Percentiles rank a stretch among this genome's conserved stretches.
Conservation (phyloP, 1,140 invertebrate species). For the Acyrthosiphon pisum region DNA sequence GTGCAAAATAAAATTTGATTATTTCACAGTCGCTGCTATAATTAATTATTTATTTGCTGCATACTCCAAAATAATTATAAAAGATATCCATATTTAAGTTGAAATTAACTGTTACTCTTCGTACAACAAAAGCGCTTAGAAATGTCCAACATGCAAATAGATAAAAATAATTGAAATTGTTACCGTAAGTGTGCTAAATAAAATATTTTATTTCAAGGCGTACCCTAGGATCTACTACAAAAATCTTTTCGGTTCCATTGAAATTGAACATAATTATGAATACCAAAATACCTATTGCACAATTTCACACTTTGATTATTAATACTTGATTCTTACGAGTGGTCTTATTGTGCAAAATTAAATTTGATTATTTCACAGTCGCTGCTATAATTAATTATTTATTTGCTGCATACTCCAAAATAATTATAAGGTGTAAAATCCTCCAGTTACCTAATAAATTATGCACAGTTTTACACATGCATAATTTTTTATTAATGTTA, state of each 20-base stretch:
- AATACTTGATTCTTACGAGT: neutral
- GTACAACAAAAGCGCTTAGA: neutral
- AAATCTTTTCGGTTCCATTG: constrained; percentile 44
- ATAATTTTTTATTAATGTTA: neutral
- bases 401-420: constrained; percentile 40
- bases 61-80: constrained; percentile 44
- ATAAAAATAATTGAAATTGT: neutral
- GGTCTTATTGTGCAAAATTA: constrained; percentile 36
- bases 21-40: constrained; percentile 49
- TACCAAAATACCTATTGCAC: neutral
- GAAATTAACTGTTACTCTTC: no score
- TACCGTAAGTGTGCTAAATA: constrained; percentile 31
- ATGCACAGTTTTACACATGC: constrained; percentile 16
- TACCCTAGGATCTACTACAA: neutral
- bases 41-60: constrained; percentile 1
- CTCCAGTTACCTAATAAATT: neutral
- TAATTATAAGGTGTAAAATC: neutral
- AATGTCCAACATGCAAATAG: neutral
- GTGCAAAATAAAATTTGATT: constrained; percentile 32
- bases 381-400: constrained; percentile 9
- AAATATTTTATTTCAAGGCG: constrained; percentile 40
- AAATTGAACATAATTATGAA: neutral
- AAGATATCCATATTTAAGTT: neutral
- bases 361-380: constrained; percentile 23
- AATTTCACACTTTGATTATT: constrained; percentile 38